Evolutionary conservation across 2,888 invertebrate species (phyloP).

Genomic region (Xiphydria camelus): DNA sequence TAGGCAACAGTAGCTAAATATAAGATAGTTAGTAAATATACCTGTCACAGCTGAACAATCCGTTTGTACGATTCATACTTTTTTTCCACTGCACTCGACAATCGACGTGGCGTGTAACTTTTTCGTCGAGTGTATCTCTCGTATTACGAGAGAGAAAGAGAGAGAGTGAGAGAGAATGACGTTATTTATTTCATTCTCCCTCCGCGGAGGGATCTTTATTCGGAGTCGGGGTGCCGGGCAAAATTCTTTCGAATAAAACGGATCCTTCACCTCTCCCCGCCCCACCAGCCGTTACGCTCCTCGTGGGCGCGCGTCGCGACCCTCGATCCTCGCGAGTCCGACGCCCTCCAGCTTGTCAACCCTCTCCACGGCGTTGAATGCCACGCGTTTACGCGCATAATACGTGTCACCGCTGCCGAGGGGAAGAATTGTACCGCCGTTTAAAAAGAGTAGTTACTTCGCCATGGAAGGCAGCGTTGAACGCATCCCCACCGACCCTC

Average conservation of each 20-base stretch:
- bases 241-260: too few species aligned
- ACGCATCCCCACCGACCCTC: not conserved
- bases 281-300: slow-evolving; percentile 1
- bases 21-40: too few species aligned
- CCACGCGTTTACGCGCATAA: slow-evolving; percentile 43
- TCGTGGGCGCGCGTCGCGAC: slow-evolving; percentile 6
- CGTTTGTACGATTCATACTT: too few species aligned
- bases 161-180: not conserved
- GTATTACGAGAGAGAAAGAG: not conserved
- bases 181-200: slow-evolving; percentile 2
- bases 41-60: too few species aligned
- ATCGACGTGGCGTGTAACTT: too few species aligned
- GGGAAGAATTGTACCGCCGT: slow-evolving; percentile 42
- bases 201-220: not conserved
- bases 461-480: slow-evolving; percentile 7
- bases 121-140: too few species aligned
- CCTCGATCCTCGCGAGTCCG: not conserved
- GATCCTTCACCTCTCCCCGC: not conserved
- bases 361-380: slow-evolving; percentile 34
- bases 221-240: not conserved
- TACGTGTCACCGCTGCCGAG: slow-evolving; percentile 37
- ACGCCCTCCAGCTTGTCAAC: not conserved
- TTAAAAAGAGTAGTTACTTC: slow-evolving; percentile 41
- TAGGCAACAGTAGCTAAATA: too few species aligned
- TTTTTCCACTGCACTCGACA: too few species aligned